A percentile compares a stretch with the other conserved stretches of the same genome.
Evolutionary conservation across 53 echinoderm and acorn worm genomes (phyloP).

Genomic region (Actinopyga echinites): DNA sequence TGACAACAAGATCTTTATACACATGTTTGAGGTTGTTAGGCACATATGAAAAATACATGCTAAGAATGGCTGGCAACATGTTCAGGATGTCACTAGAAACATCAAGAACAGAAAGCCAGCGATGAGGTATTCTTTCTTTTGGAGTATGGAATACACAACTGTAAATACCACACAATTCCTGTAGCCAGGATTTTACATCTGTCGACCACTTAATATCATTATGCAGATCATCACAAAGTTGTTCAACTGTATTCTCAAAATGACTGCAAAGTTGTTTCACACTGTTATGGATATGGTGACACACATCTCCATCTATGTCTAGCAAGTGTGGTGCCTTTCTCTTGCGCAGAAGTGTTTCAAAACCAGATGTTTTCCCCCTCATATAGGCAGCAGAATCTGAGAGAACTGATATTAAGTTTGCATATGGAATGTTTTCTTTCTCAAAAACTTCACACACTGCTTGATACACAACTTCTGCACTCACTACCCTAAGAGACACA

Average conservation of each 20-base stretch:
- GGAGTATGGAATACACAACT: conserved; percentile 1
- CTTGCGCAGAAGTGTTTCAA: conserved; percentile 22
- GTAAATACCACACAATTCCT: conserved; percentile 16
- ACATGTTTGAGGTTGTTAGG: no score
- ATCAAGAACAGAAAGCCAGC: neutral
- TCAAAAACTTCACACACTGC: conserved; percentile 10
- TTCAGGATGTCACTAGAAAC: no score
- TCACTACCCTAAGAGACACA: neutral
- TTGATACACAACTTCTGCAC: conserved; percentile 12
- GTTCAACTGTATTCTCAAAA: conserved; percentile 37
- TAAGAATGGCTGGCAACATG: no score
- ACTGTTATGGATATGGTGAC: conserved; percentile 47
- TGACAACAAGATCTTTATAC: no score
- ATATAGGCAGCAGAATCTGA: conserved; percentile 46
- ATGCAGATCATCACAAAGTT: conserved; percentile 5
- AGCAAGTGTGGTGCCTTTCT: conserved; percentile 22
- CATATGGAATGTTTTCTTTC: conserved; percentile 22
- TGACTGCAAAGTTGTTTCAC: conserved; percentile 13
- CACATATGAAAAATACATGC: no score
- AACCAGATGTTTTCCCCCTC: conserved; percentile 32
- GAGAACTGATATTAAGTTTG: conserved; percentile 20
- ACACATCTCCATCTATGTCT: conserved; percentile 48
- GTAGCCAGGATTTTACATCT: conserved; percentile 3
- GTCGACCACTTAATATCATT: conserved; percentile 44
- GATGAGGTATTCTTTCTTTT: neutral